Conservation (phyloP, 2,888 invertebrate species). For the Tethea ocularis region DNA sequence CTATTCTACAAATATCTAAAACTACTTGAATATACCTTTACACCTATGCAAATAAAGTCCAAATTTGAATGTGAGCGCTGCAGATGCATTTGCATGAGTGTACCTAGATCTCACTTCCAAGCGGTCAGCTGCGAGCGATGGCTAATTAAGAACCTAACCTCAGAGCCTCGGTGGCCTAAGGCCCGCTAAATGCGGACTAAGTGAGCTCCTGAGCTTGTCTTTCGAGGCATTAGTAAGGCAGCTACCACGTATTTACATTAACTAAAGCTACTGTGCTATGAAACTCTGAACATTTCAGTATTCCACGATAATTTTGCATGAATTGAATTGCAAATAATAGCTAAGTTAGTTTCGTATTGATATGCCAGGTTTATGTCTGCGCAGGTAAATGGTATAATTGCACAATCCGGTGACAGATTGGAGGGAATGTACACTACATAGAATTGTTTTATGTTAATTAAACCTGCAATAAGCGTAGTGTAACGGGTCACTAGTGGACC, state of each 20-base stretch:
- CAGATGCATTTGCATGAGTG: conserved; percentile 33
- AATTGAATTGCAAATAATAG: conserved; percentile 64
- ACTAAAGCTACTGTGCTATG: conserved; percentile 27
- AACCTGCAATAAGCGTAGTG: neutral
- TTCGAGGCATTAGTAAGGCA: conserved; percentile 51
- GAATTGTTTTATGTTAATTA: neutral
- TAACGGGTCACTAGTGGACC: neutral
- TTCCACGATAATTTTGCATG: conserved; percentile 57
- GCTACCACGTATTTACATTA: conserved; percentile 44
- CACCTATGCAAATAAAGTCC: conserved; percentile 24
- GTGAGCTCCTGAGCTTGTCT: conserved; percentile 67
- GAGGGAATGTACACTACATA: neutral
- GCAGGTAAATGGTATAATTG: conserved; percentile 17
- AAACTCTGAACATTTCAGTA: conserved; percentile 39
- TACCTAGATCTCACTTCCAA: conserved; percentile 64
- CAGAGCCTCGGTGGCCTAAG: conserved; percentile 63
- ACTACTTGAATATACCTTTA: conserved; percentile 26
- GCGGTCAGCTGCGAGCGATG: conserved; percentile 77
- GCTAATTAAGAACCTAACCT: conserved; percentile 80
- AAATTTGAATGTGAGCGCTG: conserved; percentile 23
- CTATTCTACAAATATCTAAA: conserved; percentile 37
- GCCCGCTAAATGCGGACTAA: conserved; percentile 72
- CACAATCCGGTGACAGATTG: conserved; percentile 1
- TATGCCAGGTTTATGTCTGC: conserved; percentile 33
- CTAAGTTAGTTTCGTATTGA: conserved; percentile 52